Percentiles rank a stretch among this genome's conserved stretches.
These are phyloP conservation scores for Pomatostomus ruficeps DNA, from an alignment of 2,113 vertebrate species.

Conservation along the genomic window DNA sequence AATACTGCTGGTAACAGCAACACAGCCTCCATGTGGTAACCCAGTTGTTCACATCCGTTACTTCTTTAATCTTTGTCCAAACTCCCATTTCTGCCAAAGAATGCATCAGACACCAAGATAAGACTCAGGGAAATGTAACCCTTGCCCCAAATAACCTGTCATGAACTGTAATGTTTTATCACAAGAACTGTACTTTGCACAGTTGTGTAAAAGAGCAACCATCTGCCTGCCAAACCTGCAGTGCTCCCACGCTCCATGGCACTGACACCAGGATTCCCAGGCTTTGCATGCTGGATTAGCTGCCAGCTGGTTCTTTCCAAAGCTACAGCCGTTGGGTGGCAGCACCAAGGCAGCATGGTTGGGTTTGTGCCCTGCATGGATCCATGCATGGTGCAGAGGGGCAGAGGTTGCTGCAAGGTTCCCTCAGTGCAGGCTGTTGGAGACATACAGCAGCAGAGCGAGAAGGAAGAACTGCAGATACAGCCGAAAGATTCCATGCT, in stretches of 20 bases:
- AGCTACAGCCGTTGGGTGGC: neutral
- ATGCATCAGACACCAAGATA: slow-evolving; percentile 1
- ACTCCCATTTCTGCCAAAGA: slow-evolving; percentile 20
- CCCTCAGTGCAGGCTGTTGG: neutral
- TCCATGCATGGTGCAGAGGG: neutral
- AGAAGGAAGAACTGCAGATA: neutral
- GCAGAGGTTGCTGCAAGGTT: neutral
- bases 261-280: neutral
- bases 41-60: neutral
- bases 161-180: slow-evolving; percentile 44
- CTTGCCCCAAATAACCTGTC: slow-evolving; percentile 14
- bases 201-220: neutral
- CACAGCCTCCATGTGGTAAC: neutral
- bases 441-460: neutral
- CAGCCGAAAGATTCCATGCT: neutral
- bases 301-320: neutral
- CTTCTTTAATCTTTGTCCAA: slow-evolving; percentile 46
- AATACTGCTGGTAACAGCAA: neutral
- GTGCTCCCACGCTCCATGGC: neutral
- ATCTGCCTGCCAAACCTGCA: neutral
- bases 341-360: neutral
- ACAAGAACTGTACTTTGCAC: slow-evolving; percentile 48
- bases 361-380: accelerated
- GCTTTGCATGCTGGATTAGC: neutral
- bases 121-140: neutral